Evolutionary conservation across 1,140 invertebrate species (phyloP).

Genomic region (Melitaea cinxia): DNA sequence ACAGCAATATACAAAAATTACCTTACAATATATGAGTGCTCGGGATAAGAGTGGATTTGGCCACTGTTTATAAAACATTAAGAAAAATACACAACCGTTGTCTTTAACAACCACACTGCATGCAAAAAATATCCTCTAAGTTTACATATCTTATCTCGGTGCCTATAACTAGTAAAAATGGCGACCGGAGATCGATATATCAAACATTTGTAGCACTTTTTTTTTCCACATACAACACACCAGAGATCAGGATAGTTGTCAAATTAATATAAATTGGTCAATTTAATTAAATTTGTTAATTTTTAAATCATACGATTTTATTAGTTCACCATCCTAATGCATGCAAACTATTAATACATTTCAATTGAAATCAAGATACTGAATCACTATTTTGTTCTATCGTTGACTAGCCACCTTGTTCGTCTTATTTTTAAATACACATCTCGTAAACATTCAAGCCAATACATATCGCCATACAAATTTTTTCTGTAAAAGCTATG

Average conservation of each 20-base stretch:
- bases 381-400: conserved; percentile 22
- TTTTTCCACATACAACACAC: not conserved
- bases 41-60: not conserved
- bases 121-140: conserved; percentile 5
- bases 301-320: too few relatives aligned
- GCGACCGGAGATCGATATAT: not conserved
- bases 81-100: conserved; percentile 54
- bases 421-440: conserved; percentile 27
- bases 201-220: not conserved
- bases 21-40: conserved; percentile 19
- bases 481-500: conserved; percentile 63
- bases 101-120: conserved; percentile 32
- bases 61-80: conserved; percentile 37
- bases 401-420: conserved; percentile 49
- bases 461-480: conserved; percentile 66
- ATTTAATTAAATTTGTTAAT: too few relatives aligned
- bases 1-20: conserved; percentile 60
- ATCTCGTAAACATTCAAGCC: conserved; percentile 48
- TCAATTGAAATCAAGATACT: conserved; percentile 4
- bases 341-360: conserved; percentile 29
- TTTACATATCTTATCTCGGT: not conserved
- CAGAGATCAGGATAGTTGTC: conserved; percentile 2
- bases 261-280: conserved; percentile 11
- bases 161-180: not conserved
- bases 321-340: conserved; percentile 9